A percentile compares a stretch with the other conserved stretches of the same genome.
These are phyloP conservation scores for Stichopus horrens DNA, from an alignment of 53 echinoderm and acorn worm genomes.

Conservation along the genomic window DNA sequence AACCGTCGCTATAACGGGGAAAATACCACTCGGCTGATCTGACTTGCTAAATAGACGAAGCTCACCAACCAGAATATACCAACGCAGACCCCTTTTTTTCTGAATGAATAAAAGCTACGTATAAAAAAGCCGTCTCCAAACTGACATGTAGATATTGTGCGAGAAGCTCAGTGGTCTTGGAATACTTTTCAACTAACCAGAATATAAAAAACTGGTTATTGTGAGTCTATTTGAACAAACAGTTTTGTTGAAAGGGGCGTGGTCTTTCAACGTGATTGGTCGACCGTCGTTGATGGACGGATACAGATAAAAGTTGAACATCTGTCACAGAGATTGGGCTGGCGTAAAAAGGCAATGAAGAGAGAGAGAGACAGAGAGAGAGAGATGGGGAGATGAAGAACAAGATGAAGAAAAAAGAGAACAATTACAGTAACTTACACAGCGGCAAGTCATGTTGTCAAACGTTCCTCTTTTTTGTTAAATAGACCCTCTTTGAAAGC, in stretches of 20 bases:
- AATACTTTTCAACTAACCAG: conserved; percentile 17
- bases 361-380: not conserved
- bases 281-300: not conserved
- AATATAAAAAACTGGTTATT: not conserved
- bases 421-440: conserved; percentile 34
- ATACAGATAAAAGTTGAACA: conserved; percentile 20
- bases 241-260: conserved; percentile 30
- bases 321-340: not conserved
- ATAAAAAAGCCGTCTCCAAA: not conserved
- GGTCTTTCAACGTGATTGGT: conserved; percentile 31
- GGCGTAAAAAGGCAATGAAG: not conserved
- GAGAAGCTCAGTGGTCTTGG: conserved; percentile 21
- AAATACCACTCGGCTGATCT: conserved; percentile 65
- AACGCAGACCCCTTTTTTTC: conserved; percentile 40
- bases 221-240: conserved; percentile 43
- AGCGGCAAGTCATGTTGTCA: conserved; percentile 13
- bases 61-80: conserved; percentile 37
- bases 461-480: conserved; percentile 6
- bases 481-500: conserved; percentile 22
- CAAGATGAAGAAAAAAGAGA: not conserved
- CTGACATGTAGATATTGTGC: conserved; percentile 35
- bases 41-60: conserved; percentile 74
- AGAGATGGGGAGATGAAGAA: not conserved
- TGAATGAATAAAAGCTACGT: conserved; percentile 38
- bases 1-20: conserved; percentile 30